Conservation (phyloP, 2,888 invertebrate genomes). For the Lumbricus terrestris region DNA sequence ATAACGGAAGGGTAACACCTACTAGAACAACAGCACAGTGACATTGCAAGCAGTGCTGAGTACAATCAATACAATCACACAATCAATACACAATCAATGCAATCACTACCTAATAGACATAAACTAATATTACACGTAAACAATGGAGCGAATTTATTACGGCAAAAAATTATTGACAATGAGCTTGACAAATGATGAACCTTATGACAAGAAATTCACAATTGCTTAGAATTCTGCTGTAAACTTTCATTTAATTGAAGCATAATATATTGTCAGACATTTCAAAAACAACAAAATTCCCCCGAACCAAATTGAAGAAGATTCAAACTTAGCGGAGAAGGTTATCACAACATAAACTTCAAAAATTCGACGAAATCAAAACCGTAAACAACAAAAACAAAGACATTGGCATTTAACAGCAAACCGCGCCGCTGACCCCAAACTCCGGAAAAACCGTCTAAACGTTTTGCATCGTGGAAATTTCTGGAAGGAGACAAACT, state of each 20-base stretch:
- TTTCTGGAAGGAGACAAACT: neutral
- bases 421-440: neutral
- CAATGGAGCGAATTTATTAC: neutral
- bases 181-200: conserved; percentile 3
- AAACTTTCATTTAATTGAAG: neutral
- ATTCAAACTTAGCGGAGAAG: neutral
- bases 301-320: conserved; percentile 3
- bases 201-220: neutral
- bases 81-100: neutral
- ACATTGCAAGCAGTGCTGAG: neutral
- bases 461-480: neutral
- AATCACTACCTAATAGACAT: neutral
- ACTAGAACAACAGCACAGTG: neutral
- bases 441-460: neutral
- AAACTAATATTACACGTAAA: neutral
- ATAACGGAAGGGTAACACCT: neutral
- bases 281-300: conserved; percentile 3
- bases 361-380: neutral
- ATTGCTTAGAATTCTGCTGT: conserved; percentile 3
- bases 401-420: neutral
- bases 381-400: neutral
- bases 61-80: neutral
- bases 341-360: neutral
- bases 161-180: neutral
- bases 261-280: conserved; percentile 3